Evolutionary conservation across 1,140 invertebrate species (phyloP).

Genomic region (Cylas formicarius): DNA sequence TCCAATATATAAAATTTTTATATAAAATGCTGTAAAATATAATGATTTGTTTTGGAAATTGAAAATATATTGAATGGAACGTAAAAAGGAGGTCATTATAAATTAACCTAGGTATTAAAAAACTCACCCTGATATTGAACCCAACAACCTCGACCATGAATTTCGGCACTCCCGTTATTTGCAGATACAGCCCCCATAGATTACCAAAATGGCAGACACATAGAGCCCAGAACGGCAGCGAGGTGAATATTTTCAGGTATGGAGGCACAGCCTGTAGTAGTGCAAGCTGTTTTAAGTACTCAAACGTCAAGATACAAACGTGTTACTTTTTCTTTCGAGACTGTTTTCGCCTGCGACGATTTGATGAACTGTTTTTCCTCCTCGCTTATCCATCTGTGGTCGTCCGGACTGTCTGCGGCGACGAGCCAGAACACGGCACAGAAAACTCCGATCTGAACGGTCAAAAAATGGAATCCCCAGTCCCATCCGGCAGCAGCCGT

Average conservation of each 20-base stretch:
- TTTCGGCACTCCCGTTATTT: conserved; percentile 81
- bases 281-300: not conserved
- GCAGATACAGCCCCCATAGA: conserved; percentile 71
- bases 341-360: conserved; percentile 47
- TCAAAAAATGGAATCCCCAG: conserved; percentile 67
- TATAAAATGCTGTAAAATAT: not conserved
- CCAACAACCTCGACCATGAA: conserved; percentile 80
- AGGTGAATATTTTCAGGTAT: conserved; percentile 52
- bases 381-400: conserved; percentile 66
- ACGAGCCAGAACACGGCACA: conserved; percentile 39
- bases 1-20: not conserved
- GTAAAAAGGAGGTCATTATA: too few species aligned
- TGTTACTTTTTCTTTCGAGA: conserved; percentile 43
- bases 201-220: conserved; percentile 65
- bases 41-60: not conserved
- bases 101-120: too few species aligned
- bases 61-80: conserved; percentile 3
- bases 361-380: conserved; percentile 72
- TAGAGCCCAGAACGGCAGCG: conserved; percentile 60
- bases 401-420: conserved; percentile 62
- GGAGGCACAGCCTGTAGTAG: conserved; percentile 45
- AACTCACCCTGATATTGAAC: conserved; percentile 56
- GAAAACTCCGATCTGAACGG: conserved; percentile 50
- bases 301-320: not conserved
- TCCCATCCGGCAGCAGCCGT: conserved; percentile 62